Evolutionary conservation across 2,888 invertebrate genomes (phyloP), one percentile per base, ranked within the genome.

Genomic region (Chloromyia formosa): DNA sequence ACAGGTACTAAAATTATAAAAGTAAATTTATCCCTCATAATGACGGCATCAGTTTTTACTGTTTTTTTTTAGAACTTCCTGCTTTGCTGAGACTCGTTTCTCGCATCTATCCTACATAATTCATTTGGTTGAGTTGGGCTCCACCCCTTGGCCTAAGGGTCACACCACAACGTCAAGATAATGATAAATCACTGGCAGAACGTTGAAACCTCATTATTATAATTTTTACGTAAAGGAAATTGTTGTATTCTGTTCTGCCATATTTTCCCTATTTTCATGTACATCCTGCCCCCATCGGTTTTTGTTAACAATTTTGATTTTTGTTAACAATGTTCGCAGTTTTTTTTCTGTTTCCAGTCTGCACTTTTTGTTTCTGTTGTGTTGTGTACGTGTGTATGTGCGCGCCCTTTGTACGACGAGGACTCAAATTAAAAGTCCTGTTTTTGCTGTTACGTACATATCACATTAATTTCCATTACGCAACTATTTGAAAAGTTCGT

Each of bases 201-300:
- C 18, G 18, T 20, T 20, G 56, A 56, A 56, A 56, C 56, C 14
- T 56, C 56, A 56, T 56, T 20, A 56, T 56, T 56, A 56, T 56
- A n/a, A 16, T 20, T 20, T 16, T 56, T 20, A 49, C 49, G 14
- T 7, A 49, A 35, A 49, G 49, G 49, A 49, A 49, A 49, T 49
- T 49, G 49, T n/a, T 49, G 49, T 49, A n/a, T n/a, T 49, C 49
- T 49, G 49, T 49, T 49, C 49, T 49, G 16, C 16, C 16, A 49
- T 49, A 49, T 49, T n/a, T n/a, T 49, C 10, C 14, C 49, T 49
- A n/a, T 49, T 49, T 12, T 49, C 27, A 35, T 35, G 27, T 35
- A 35, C 49, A 12, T 12, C 14, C 49, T 49, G 49, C 49, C 49
- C 49, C 49, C 49, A 49, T 35, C 27, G 27, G 27, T 35, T 35